Conservation (phyloP, 2,113 vertebrate genomes). For the Neofelis nebulosa region DNA sequence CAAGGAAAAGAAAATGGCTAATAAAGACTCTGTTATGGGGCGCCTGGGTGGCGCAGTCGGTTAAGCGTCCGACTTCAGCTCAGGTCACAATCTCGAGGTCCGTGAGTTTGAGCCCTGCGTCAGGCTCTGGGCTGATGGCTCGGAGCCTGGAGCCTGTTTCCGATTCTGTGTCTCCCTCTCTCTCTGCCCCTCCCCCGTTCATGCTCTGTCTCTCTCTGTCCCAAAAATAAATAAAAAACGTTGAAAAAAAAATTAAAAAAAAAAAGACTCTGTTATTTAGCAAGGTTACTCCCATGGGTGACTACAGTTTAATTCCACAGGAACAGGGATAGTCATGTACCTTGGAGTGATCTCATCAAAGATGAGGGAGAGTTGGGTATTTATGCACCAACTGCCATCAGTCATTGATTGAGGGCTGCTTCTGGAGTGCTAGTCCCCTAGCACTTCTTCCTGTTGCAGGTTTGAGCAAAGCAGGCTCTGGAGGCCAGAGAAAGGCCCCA, state of each 20-base stretch:
- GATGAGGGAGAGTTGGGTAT: not conserved
- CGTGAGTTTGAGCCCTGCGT: too few species aligned
- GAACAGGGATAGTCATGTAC: not conserved
- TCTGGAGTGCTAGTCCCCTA: not conserved
- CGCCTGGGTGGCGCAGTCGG: too few species aligned
- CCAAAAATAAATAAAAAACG: too few species aligned
- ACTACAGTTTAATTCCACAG: not conserved
- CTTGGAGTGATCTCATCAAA: not conserved
- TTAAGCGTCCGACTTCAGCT: too few species aligned
- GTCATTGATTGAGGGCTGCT: not conserved
- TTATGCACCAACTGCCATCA: not conserved
- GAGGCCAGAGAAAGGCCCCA: not conserved
- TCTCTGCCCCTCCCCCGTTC: too few species aligned
- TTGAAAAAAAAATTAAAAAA: too few species aligned
- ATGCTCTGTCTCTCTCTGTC: too few species aligned
- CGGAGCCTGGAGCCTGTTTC: too few species aligned
- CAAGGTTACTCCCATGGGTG: not conserved
- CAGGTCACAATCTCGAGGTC: too few species aligned
- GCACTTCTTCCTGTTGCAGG: not conserved
- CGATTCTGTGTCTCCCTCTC: too few species aligned
- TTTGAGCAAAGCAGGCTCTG: not conserved
- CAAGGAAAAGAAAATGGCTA: not conserved
- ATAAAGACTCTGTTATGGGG: not conserved
- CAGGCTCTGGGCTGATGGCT: too few species aligned
- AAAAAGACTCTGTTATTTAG: not conserved